Conservation (phyloP, 1,140 invertebrate species). For the Drosophila mauritiana region DNA sequence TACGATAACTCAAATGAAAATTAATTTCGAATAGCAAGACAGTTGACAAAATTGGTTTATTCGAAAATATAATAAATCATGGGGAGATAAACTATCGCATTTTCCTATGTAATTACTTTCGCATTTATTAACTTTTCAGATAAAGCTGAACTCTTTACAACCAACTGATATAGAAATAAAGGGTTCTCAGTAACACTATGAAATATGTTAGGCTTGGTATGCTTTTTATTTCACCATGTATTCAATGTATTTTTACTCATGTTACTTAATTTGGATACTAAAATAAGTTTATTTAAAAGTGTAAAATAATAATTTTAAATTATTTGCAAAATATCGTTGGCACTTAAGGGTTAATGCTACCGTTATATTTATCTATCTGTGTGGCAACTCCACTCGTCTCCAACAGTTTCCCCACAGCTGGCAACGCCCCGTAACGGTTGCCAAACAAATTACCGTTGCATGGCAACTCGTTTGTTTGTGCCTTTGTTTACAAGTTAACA, state of each 20-base stretch:
- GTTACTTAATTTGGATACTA: background rate
- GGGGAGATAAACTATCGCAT: background rate
- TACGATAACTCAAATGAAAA: background rate
- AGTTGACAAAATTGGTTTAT: background rate
- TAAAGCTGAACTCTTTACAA: background rate
- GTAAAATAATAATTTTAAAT: background rate
- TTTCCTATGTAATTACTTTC: constrained; percentile 6
- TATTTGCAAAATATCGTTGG: no score
- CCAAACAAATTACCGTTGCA: constrained; percentile 41
- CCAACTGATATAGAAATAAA: background rate
- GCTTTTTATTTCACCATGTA: no score
- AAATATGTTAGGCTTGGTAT: no score
- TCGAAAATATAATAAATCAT: background rate
- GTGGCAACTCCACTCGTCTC: constrained; percentile 5
- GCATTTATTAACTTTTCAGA: background rate
- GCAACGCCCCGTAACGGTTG: background rate
- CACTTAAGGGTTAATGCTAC: background rate
- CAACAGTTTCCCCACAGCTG: background rate
- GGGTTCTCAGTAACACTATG: background rate
- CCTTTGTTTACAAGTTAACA: constrained; percentile 17
- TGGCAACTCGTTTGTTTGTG: constrained; percentile 43
- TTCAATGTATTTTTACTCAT: background rate
- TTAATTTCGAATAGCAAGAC: background rate
- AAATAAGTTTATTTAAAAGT: background rate
- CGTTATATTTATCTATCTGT: background rate